phyloP scores from a whole-genome alignment of 2,113 vertebrate species.

The Corvus cornix region DNA sequence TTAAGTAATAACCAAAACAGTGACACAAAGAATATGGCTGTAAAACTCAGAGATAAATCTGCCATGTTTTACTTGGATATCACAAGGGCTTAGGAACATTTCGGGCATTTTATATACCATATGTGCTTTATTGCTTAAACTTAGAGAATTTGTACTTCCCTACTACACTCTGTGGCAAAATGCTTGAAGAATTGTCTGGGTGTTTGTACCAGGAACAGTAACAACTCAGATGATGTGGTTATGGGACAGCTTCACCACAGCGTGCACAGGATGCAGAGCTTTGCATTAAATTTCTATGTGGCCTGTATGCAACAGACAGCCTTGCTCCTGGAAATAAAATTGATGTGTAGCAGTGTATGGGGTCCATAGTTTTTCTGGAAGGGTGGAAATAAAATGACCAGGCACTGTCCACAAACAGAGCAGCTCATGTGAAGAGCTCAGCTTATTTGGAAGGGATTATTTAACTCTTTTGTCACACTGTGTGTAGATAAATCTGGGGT shows the following conservation, averaged over 20 bases:
- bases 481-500: background rate
- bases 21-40: background rate
- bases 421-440: background rate
- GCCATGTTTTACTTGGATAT: background rate
- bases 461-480: background rate
- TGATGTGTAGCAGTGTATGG: accelerated
- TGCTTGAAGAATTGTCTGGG: background rate
- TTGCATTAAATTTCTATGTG: background rate
- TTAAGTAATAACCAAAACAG: background rate
- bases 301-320: accelerated
- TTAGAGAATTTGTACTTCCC: background rate
- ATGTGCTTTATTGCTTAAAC: slow-evolving; percentile 35
- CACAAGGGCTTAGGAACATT: background rate
- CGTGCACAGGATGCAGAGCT: background rate
- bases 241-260: background rate
- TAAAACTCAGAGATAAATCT: slow-evolving; percentile 6
- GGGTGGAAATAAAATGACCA: background rate
- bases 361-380: background rate
- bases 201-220: background rate
- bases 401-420: background rate
- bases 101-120: background rate
- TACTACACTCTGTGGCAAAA: background rate
- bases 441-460: background rate
- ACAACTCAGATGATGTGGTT: background rate
- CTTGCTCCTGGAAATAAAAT: background rate